Evolutionary conservation across 2,888 invertebrate genomes (phyloP).

Genomic region (Clanis bilineata): DNA sequence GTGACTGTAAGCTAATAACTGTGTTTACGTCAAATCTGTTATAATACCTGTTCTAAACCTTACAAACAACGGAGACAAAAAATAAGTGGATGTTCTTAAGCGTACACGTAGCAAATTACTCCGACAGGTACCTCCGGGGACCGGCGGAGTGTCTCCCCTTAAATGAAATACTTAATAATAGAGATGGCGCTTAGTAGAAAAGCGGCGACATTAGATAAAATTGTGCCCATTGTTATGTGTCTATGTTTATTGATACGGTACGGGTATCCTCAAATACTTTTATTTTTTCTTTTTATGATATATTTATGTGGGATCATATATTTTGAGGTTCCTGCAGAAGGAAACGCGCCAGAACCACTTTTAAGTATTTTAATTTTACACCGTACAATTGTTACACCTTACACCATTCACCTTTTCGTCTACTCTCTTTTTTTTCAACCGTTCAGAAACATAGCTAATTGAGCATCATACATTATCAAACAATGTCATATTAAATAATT

Average conservation of each 20-base stretch:
- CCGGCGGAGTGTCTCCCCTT: constrained; percentile 56
- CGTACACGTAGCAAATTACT: constrained; percentile 67
- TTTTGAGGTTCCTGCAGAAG: too few species aligned
- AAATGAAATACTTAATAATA: constrained; percentile 78
- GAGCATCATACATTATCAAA: too few species aligned
- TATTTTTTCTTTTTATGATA: too few species aligned
- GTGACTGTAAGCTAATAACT: constrained; percentile 33
- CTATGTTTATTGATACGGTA: constrained; percentile 46
- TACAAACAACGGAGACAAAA: constrained; percentile 50
- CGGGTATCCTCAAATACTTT: constrained; percentile 7
- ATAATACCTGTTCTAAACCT: constrained; percentile 54
- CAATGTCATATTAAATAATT: too few species aligned
- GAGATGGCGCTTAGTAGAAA: constrained; percentile 58
- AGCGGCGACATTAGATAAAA: constrained; percentile 56
- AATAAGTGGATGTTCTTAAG: constrained; percentile 46
- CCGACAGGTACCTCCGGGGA: constrained; percentile 74
- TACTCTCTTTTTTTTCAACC: too few species aligned
- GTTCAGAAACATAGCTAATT: too few species aligned
- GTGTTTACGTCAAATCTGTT: constrained; percentile 46
- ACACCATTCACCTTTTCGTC: too few species aligned
- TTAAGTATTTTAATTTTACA: too few species aligned
- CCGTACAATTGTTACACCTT: too few species aligned
- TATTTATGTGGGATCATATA: too few species aligned
- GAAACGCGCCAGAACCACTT: too few species aligned
- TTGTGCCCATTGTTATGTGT: constrained; percentile 49